Conservation (phyloP, 1,140 invertebrate genomes). For the Hyles euphorbiae region DNA sequence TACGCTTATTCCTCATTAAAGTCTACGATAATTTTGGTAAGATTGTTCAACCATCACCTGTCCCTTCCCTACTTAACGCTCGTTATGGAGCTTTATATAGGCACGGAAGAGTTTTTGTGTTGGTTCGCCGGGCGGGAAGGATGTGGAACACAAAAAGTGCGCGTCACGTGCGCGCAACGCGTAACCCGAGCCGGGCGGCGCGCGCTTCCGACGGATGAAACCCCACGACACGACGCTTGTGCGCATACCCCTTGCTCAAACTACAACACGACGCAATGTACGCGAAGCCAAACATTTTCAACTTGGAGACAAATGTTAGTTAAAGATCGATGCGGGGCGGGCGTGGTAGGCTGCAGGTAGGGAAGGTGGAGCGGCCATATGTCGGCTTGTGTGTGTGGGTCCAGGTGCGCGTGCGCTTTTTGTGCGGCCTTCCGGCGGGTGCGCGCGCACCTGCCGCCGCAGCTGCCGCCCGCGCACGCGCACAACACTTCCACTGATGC, state of each 20-base stretch:
- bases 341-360: too few species aligned
- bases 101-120: slow-evolving; percentile 20
- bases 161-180: slow-evolving; percentile 44
- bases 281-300: slow-evolving; percentile 9
- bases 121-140: slow-evolving; percentile 17
- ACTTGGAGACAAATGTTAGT: not conserved
- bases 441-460: slow-evolving; percentile 57
- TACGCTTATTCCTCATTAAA: too few species aligned
- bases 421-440: slow-evolving; percentile 68
- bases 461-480: slow-evolving; percentile 50
- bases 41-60: too few species aligned
- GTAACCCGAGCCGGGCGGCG: slow-evolving; percentile 45
- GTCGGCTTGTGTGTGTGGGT: slow-evolving; percentile 15
- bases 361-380: too few species aligned
- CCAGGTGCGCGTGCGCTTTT: slow-evolving; percentile 65
- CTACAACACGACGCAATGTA: not conserved
- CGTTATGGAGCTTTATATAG: slow-evolving; percentile 6
- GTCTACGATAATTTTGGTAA: not conserved
- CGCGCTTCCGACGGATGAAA: slow-evolving; percentile 50
- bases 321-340: too few species aligned
- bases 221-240: slow-evolving; percentile 13
- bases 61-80: too few species aligned
- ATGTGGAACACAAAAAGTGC: slow-evolving; percentile 47
- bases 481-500: slow-evolving; percentile 17
- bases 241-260: slow-evolving; percentile 1